Evolutionary conservation across 1,140 invertebrate species (phyloP).

Genomic region (Acyrthosiphon pisum): DNA sequence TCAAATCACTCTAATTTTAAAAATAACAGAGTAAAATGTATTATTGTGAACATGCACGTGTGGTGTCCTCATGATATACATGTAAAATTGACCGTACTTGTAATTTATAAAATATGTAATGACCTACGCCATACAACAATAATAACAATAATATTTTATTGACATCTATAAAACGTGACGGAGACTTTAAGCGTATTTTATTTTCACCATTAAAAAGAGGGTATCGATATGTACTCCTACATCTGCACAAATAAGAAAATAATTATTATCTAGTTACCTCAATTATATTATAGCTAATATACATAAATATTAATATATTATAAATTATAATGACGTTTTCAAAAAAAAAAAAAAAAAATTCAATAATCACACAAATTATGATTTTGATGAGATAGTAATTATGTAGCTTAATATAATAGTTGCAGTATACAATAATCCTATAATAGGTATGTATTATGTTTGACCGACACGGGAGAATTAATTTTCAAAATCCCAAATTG

Average conservation of each 20-base stretch:
- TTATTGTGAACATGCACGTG: too few relatives aligned
- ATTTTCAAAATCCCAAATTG: not conserved
- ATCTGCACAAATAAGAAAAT: not conserved
- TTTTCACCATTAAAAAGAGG: not conserved
- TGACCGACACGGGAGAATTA: not conserved
- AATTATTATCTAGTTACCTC: not conserved
- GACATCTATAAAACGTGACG: not conserved
- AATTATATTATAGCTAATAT: not conserved
- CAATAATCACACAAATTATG: not conserved
- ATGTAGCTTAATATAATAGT: too few relatives aligned
- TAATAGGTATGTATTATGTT: not conserved
- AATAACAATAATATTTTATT: constrained; percentile 15
- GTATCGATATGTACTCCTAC: not conserved
- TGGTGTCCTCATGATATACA: not conserved
- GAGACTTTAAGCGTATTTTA: not conserved
- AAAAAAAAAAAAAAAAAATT: not conserved
- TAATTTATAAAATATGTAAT: too few relatives aligned
- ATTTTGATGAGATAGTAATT: not conserved
- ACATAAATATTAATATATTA: too few relatives aligned
- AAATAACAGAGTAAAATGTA: too few relatives aligned
- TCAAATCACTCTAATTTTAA: too few relatives aligned
- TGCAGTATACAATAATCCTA: not conserved
- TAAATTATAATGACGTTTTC: not conserved
- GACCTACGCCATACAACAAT: not conserved
- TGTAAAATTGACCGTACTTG: not conserved